Evolutionary conservation across 2,888 invertebrate species (phyloP), one percentile per base, ranked within the genome.

Genomic region (Brachyptera putata): DNA sequence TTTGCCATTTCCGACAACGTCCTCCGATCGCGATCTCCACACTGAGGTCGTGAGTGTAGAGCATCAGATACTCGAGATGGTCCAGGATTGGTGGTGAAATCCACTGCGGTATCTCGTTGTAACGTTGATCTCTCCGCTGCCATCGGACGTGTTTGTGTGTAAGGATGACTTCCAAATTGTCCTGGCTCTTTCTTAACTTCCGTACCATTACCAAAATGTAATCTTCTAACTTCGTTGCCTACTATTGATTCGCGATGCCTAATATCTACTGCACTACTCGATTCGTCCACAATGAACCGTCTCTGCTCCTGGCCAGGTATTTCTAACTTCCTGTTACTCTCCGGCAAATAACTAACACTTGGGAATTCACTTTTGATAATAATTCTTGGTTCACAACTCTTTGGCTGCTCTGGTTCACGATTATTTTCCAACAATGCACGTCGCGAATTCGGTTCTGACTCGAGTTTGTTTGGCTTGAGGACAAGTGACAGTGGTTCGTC

Each of bases 401-500:
- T 14, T 16, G 43, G 41, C 24, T 18, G 50, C 13, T 4, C 43
- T 4, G 3, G 18, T 18, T n/a, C 2, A 16, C 30, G 24, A n/a
- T n/a, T n/a, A n/a, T n/a, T n/a, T n/a, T n/a, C n/a, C n/a, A n/a
- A n/a, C n/a, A n/a, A n/a, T 18, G 7, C 14, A 22, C 18, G 13
- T n/a, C 21, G 48, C 34, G 49, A 39, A 2, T n/a, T 25, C 1
- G 46, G 11, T n/a, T 41, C 21, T 18, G 41, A 41, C 16, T 24
- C 41, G 25, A 5, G 16, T 11, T 36, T 7, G 16, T 22, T 36
- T 14, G n/a, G 41, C 14, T 41, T 56, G 22, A 64, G 43, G 9
- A 65, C 66, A 26, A 67, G 61, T 14, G 67, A 61, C 43, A 66
- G 41, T 0, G 65, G 67, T 49, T 67, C 63, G 14, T 65, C 63